Evolutionary conservation across 2,888 invertebrate genomes (phyloP).

Genomic region (Amorpha juglandis): DNA sequence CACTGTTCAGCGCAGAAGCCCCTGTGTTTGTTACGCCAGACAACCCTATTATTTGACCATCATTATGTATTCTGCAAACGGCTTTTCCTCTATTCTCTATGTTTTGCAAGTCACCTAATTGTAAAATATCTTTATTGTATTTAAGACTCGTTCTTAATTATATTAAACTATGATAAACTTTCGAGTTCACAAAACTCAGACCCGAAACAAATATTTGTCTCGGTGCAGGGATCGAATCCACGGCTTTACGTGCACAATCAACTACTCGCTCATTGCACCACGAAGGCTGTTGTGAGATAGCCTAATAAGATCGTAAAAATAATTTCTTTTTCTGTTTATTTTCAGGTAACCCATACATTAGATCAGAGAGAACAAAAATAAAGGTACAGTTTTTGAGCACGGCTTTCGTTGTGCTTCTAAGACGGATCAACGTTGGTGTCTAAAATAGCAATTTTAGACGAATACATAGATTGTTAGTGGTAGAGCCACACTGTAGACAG

Average conservation of each 20-base stretch:
- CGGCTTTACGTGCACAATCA: no score
- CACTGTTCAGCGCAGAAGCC: constrained; percentile 50
- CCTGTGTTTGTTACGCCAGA: constrained; percentile 63
- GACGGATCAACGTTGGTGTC: neutral
- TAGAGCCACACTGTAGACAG: no score
- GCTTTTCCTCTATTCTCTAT: constrained; percentile 21
- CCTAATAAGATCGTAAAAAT: neutral
- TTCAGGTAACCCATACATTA: neutral
- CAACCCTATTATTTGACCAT: constrained; percentile 66
- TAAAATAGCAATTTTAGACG: no score
- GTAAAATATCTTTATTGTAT: neutral
- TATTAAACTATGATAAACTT: no score
- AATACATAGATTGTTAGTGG: no score
- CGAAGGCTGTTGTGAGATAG: no score
- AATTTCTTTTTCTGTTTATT: constrained; percentile 3
- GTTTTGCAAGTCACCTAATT: neutral
- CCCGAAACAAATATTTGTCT: no score
- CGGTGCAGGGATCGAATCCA: no score
- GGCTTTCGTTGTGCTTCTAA: neutral
- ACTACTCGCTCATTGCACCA: no score
- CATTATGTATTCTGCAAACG: constrained; percentile 59
- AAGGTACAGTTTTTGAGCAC: neutral
- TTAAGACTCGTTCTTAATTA: no score
- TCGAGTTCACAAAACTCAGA: no score
- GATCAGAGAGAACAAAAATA: neutral